phyloP scores from a whole-genome alignment of 2,888 invertebrate genomes.

The Saturnia pavonia region DNA sequence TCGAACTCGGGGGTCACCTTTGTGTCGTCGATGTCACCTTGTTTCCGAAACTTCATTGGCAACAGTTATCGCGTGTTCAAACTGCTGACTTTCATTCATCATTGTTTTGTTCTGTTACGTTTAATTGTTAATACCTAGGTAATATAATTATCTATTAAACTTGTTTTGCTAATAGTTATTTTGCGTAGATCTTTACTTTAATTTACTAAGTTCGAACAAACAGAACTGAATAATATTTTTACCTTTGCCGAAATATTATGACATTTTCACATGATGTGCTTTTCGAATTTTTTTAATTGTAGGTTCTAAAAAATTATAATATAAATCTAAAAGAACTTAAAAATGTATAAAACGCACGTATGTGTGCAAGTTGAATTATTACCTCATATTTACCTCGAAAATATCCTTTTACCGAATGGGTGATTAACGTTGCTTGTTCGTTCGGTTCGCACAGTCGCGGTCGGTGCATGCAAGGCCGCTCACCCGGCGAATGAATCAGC shows the following conservation, averaged over 20 bases:
- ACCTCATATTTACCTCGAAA: slow-evolving; percentile 41
- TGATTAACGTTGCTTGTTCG: slow-evolving; percentile 54
- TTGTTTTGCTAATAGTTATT: neutral
- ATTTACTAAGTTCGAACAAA: too few relatives aligned
- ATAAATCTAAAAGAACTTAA: neutral
- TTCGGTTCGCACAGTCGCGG: slow-evolving; percentile 51
- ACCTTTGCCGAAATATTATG: too few relatives aligned
- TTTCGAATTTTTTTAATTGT: neutral
- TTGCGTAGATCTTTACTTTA: neutral
- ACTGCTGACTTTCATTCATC: slow-evolving; percentile 62
- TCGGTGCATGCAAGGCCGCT: slow-evolving; percentile 65
- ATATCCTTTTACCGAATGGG: slow-evolving; percentile 47
- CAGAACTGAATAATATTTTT: too few relatives aligned
- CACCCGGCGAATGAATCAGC: slow-evolving; percentile 67
- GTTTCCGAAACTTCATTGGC: slow-evolving; percentile 73
- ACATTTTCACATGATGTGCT: too few relatives aligned
- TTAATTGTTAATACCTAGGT: slow-evolving; percentile 20
- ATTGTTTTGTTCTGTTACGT: slow-evolving; percentile 43
- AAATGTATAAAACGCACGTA: slow-evolving; percentile 1
- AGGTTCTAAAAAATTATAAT: too few relatives aligned
- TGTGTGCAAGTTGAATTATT: slow-evolving; percentile 28
- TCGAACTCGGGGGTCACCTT: slow-evolving; percentile 69
- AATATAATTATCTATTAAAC: neutral
- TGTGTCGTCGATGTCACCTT: slow-evolving; percentile 75
- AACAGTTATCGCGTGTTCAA: slow-evolving; percentile 61